Conservation (phyloP, 2,888 invertebrate genomes). For the Tromatobia lineatoria region DNA sequence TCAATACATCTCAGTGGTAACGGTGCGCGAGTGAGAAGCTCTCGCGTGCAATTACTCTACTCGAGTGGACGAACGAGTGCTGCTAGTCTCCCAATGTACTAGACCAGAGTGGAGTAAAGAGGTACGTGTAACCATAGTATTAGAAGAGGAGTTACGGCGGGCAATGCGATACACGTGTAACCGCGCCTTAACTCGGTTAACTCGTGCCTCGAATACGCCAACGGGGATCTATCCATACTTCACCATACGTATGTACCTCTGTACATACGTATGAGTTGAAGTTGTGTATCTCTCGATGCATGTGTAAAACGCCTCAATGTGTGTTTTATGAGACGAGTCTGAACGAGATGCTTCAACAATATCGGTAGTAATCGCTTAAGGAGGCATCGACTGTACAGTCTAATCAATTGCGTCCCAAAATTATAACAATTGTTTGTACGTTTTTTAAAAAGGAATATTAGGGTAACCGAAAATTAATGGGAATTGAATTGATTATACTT, state of each 20-base stretch:
- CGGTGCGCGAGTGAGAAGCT: constrained; percentile 52
- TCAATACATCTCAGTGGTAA: constrained; percentile 40
- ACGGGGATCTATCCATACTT: constrained; percentile 25
- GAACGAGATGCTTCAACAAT: constrained; percentile 47
- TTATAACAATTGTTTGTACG: no score
- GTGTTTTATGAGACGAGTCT: constrained; percentile 36
- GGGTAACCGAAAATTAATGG: no score
- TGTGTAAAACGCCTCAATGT: neutral
- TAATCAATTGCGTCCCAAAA: no score
- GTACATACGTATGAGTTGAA: neutral
- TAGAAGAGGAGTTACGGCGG: constrained; percentile 79
- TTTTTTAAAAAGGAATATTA: no score
- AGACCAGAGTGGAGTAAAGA: neutral
- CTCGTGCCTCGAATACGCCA: constrained; percentile 76
- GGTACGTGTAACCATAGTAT: constrained; percentile 62
- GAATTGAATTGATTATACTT: no score
- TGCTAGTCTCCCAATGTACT: neutral
- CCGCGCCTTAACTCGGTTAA: constrained; percentile 74
- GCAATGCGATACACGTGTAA: constrained; percentile 67
- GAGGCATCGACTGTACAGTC: no score
- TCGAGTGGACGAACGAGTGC: constrained; percentile 39
- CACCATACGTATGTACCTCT: neutral
- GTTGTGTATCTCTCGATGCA: neutral
- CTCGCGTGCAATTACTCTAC: constrained; percentile 63
- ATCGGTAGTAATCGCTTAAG: no score